Evolutionary conservation across 1,140 invertebrate genomes (phyloP), one percentile per base, ranked within the genome.

Genomic region (Geopemphigus sp.): DNA sequence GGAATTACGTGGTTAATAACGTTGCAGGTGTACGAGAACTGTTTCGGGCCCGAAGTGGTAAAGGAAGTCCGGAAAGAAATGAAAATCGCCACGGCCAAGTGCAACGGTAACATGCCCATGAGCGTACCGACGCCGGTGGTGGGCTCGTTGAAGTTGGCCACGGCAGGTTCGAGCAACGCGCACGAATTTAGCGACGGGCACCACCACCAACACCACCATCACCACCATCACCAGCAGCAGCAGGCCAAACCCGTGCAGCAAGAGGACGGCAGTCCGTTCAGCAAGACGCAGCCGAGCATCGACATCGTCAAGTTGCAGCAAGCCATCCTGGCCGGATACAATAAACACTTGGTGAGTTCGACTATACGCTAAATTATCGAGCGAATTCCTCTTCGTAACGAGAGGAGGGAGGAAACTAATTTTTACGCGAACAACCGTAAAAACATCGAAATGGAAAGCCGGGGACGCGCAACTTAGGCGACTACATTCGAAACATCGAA

Each of bases 11-110:
- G n/a, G n/a, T n/a, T n/a, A n/a, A n/a, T n/a, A n/a, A n/a, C n/a
- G n/a, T n/a, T 59, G 22, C 83, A 91, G 90, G 90, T 91, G 81
- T 91, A 90, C 82, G 90, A 91, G 84, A 90, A 89, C 82, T 91
- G 90, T 84, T 90, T 90, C 82, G 89, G 90, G 1, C 84, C 87
- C 0, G 88, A 90, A 82, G 89, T 90, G 3, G 87, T 91, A 0
- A 89, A 89, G 83, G 88, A 90, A 86, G 89, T 90, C 15, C 84
- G 89, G n/a, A 88, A 88, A 83, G 90, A 91, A 85, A 89, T 90
- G 87, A 89, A 88, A 83, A 87, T 87, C 8, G 89, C 90, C 3
- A 89, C 89, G 64, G 85, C 86, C 6, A 90, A 90, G 84, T 90
- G 90, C 82, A 87, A 88, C 19, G 81, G 86, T 82, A 85, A 86